Conservation (phyloP, 2,888 invertebrate species). For the Caenorhabditis imperialis region DNA sequence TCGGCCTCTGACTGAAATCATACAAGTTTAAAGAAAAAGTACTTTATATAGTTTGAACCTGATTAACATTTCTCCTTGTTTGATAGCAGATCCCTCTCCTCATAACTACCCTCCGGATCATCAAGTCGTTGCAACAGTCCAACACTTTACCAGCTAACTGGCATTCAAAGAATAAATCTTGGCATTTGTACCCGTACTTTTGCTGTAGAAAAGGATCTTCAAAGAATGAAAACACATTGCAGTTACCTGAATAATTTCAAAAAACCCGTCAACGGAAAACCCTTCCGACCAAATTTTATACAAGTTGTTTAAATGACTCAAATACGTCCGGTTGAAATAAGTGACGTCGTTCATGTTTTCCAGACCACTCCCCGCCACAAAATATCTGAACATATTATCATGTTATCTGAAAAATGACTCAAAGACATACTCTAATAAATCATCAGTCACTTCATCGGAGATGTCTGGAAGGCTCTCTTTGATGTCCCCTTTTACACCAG, state of each 20-base stretch:
- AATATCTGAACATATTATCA: conserved; percentile 53
- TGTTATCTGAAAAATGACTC: neutral
- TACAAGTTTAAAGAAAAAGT: neutral
- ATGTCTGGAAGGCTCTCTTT: conserved; percentile 60
- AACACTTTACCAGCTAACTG: conserved; percentile 68
- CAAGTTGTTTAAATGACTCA: conserved; percentile 63
- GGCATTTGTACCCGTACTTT: conserved; percentile 74
- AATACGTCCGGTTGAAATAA: conserved; percentile 68
- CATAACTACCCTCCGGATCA: conserved; percentile 67
- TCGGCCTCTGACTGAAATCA: conserved; percentile 73
- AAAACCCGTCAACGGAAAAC: conserved; percentile 66
- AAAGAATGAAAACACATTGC: neutral
- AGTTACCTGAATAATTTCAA: conserved; percentile 66
- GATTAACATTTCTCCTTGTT: conserved; percentile 68
- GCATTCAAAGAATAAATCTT: conserved; percentile 72
- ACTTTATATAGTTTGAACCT: conserved; percentile 38
- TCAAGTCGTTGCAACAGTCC: conserved; percentile 72
- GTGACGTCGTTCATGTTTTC: conserved; percentile 73
- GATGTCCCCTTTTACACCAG: conserved; percentile 65
- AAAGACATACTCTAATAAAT: conserved; percentile 61
- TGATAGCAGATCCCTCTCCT: conserved; percentile 74
- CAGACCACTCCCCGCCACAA: conserved; percentile 72
- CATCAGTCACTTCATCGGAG: conserved; percentile 50
- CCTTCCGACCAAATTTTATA: conserved; percentile 72
- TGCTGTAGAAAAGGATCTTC: no score